Evolutionary conservation across 1,140 invertebrate species (phyloP).

Genomic region (Sarcophaga bullata): DNA sequence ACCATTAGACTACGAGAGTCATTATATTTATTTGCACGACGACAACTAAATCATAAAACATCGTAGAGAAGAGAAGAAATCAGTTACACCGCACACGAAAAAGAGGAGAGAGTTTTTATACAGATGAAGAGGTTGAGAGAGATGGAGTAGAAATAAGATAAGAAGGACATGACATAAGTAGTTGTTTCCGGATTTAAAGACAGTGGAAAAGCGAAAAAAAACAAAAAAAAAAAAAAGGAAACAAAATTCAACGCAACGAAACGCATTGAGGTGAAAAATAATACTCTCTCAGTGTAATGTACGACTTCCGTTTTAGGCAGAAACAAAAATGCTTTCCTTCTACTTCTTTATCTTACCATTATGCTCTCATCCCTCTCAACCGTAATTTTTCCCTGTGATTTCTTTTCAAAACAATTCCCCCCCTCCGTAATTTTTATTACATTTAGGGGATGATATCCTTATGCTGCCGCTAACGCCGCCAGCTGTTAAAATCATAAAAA

Average conservation of each 20-base stretch:
- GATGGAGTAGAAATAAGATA: too few relatives aligned
- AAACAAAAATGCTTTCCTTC: background rate
- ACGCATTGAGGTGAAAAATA: constrained; percentile 8
- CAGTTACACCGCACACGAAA: too few relatives aligned
- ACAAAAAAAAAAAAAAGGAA: background rate
- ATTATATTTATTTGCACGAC: too few relatives aligned
- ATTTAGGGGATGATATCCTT: background rate
- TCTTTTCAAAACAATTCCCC: too few relatives aligned
- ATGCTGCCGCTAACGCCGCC: background rate
- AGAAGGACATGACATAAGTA: background rate
- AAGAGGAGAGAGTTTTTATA: too few relatives aligned
- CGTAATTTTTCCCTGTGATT: too few relatives aligned
- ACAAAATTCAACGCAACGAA: background rate
- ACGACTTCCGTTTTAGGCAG: constrained; percentile 17
- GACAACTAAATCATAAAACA: too few relatives aligned
- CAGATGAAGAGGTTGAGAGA: too few relatives aligned
- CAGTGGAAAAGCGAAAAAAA: too few relatives aligned
- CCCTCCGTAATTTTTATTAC: background rate
- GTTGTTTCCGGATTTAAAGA: constrained; percentile 19
- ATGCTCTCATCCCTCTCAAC: background rate
- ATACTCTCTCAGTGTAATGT: background rate
- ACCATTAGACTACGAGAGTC: too few relatives aligned
- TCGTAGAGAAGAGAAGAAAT: too few relatives aligned
- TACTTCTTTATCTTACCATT: background rate
- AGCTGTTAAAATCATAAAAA: constrained; percentile 6